Evolutionary conservation across 2,113 vertebrate genomes (phyloP).

Genomic region (Emydocephalus ijimae): DNA sequence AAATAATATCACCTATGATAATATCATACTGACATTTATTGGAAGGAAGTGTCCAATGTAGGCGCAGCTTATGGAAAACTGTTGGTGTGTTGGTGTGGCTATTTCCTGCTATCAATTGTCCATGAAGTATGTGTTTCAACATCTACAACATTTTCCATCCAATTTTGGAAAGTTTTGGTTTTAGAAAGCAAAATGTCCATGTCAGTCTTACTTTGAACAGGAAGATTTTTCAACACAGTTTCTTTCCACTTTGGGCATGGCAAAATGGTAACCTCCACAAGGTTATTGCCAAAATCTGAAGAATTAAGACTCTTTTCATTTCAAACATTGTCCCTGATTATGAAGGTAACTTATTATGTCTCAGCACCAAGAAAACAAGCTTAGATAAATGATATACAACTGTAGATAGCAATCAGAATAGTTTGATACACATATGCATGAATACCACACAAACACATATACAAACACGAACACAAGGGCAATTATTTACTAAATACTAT

Average conservation of each 20-base stretch:
- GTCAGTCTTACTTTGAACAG: background rate
- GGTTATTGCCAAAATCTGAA: background rate
- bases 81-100: background rate
- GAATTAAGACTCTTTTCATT: background rate
- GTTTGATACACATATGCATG: constrained; percentile 72
- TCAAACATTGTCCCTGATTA: constrained; percentile 57
- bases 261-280: background rate
- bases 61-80: background rate
- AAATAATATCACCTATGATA: background rate
- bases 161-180: background rate
- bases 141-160: background rate
- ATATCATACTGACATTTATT: background rate
- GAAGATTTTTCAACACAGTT: background rate
- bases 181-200: background rate
- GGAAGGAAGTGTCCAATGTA: background rate
- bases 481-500: constrained; percentile 62
- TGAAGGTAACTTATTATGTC: constrained; percentile 60
- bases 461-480: constrained; percentile 12
- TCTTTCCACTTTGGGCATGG: background rate
- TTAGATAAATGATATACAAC: constrained; percentile 39
- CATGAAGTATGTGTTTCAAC: background rate
- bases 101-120: background rate
- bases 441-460: background rate
- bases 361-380: constrained; percentile 51
- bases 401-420: constrained; percentile 49